Evolutionary conservation across 2,888 invertebrate genomes (phyloP), one percentile per base, ranked within the genome.

Genomic region (Prosopocoilus inquinatus): DNA sequence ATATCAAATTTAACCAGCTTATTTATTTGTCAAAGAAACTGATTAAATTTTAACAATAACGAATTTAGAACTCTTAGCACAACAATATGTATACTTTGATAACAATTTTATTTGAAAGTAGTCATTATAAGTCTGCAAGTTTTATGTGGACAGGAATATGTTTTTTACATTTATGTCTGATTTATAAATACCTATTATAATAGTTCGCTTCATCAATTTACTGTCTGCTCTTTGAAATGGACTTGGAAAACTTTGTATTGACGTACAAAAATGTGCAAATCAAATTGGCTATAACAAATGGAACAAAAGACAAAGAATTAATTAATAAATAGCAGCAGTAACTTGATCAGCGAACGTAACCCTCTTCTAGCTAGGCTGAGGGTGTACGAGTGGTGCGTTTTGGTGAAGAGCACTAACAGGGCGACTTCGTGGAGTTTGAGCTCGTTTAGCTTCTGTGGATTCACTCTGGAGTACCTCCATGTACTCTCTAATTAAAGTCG

Each of bases 401-500:
- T 70, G 70, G 59, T 76, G 75, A 50, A 75, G 60, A 53, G 68
- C 71, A 59, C 75, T 75, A 15, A 82, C 78, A 12, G 84, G 83
- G 63, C 83, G 77, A 64, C 72, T 74, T 36, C 65, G 70, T 52
- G 66, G 63, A n/a, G 63, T 47, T 57, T 75, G 71, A 28, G 70
- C 63, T 55, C 73, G 66, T 57, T 72, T 68, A 55, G 70, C 58
- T 59, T 75, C 75, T 43, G 70, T 66, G 35, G 65, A 60, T 52
- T 68, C 69, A 34, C 66, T 66, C 38, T 70, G 69, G 38, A 70
- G 57, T 2, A 87, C 88, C 73, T 87, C 87, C 64, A 86, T 86
- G 78, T 95, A 95, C 78, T 95, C 95, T 72, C 91, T 88, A 68
- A 95, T 94, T 60, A 95, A 82, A 55, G 92, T 93, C 55, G 94